These are phyloP conservation scores for Rapana venosa DNA, from an alignment of 2,888 invertebrate species.

Conservation along the genomic window DNA sequence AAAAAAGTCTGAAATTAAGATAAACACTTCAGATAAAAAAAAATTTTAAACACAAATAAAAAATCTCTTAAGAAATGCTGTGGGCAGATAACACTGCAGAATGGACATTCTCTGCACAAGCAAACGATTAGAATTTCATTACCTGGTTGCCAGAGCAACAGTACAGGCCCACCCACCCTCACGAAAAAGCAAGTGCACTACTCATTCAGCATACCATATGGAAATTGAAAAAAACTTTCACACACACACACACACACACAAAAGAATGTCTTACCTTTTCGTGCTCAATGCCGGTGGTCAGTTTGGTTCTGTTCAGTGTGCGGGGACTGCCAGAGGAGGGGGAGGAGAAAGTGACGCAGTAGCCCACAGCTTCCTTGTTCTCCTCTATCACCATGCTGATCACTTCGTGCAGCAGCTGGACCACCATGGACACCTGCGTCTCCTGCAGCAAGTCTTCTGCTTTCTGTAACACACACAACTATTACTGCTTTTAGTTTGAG, in stretches of 20 bases:
- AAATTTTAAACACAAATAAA: too few relatives aligned
- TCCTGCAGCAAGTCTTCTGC: slow-evolving; percentile 88
- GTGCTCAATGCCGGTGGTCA: slow-evolving; percentile 56
- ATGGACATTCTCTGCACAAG: too few relatives aligned
- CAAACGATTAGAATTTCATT: too few relatives aligned
- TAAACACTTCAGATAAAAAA: too few relatives aligned
- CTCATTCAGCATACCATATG: too few relatives aligned
- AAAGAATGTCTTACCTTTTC: slow-evolving; percentile 41
- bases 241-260: background rate
- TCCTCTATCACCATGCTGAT: slow-evolving; percentile 89
- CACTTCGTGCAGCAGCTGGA: slow-evolving; percentile 88
- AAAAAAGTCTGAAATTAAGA: too few relatives aligned
- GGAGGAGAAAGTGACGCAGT: slow-evolving; percentile 62
- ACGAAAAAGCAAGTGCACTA: too few relatives aligned
- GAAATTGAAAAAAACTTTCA: background rate
- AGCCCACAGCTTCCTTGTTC: slow-evolving; percentile 81
- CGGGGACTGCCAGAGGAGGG: slow-evolving; percentile 63
- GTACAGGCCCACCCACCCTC: too few relatives aligned
- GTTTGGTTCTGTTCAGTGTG: slow-evolving; percentile 56
- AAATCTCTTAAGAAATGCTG: too few relatives aligned
- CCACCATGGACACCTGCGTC: slow-evolving; percentile 87
- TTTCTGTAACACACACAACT: slow-evolving; percentile 80
- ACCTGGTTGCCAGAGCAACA: too few relatives aligned
- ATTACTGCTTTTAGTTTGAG: too few relatives aligned
- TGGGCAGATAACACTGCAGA: too few relatives aligned